Conservation (phyloP, 1,140 invertebrate species). For the Drosophila repletoides region DNA sequence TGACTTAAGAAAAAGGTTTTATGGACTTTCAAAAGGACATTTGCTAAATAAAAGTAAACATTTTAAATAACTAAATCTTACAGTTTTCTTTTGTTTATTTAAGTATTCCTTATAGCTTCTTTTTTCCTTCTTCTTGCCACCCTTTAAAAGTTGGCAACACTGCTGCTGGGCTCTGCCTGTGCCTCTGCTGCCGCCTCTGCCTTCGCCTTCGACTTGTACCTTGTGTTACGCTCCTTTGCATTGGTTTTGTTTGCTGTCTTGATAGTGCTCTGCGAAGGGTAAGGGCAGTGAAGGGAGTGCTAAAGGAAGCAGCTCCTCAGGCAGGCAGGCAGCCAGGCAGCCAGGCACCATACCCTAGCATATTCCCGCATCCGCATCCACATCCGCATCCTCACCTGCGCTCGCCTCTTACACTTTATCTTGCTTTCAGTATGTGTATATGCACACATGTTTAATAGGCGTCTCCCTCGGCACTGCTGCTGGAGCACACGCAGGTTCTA, state of each 20-base stretch:
- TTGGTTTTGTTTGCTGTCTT: constrained; percentile 58
- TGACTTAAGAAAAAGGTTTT: too few species aligned
- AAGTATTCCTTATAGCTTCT: too few species aligned
- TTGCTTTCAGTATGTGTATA: constrained; percentile 1
- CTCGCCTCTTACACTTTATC: constrained; percentile 41
- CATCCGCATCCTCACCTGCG: constrained; percentile 37
- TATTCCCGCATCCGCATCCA: not conserved
- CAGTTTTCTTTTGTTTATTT: too few species aligned
- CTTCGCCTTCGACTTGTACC: not conserved
- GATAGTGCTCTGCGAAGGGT: constrained; percentile 9
- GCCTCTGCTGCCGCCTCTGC: not conserved
- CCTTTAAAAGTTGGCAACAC: too few species aligned
- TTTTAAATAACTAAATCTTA: too few species aligned
- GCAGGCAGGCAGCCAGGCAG: not conserved
- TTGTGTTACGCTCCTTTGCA: constrained; percentile 42
- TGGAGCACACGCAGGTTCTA: not conserved
- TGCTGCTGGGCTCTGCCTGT: not conserved
- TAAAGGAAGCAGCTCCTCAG: constrained; percentile 1
- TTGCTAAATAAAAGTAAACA: too few species aligned
- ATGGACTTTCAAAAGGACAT: too few species aligned
- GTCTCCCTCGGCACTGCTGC: not conserved
- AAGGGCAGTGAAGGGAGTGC: not conserved
- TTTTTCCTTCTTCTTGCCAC: too few species aligned
- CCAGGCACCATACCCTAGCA: constrained; percentile 8
- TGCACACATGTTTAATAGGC: constrained; percentile 32